Evolutionary conservation across 2,113 vertebrate genomes (phyloP).

Genomic region (Nothocercus julius): DNA sequence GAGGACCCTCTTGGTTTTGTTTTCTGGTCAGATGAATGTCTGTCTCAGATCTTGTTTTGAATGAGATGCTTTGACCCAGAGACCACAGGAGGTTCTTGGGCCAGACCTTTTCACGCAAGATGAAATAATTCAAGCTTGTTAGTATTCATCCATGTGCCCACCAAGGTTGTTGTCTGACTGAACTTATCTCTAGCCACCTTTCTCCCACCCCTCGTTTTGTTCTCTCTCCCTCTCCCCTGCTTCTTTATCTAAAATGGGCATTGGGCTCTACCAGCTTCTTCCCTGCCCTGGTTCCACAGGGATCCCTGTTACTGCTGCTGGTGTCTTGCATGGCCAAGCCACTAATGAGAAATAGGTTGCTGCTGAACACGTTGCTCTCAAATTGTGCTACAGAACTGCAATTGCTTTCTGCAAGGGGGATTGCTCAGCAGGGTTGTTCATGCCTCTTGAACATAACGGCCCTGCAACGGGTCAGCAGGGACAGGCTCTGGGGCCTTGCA

Average conservation of each 20-base stretch:
- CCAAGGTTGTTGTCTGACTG: not conserved
- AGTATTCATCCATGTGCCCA: not conserved
- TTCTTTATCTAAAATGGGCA: not conserved
- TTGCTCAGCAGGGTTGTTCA: not conserved
- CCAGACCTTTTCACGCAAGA: not conserved
- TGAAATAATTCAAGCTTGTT: not conserved
- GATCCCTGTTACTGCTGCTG: not conserved
- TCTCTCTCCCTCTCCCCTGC: not conserved
- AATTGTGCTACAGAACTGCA: not conserved
- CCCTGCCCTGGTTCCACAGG: not conserved
- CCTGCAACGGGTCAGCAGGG: not conserved
- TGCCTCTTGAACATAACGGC: not conserved
- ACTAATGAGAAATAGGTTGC: not conserved
- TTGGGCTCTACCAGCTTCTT: not conserved
- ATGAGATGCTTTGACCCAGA: not conserved
- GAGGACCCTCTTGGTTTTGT: not conserved
- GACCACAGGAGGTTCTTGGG: not conserved
- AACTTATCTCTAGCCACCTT: not conserved
- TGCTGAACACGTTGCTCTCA: not conserved
- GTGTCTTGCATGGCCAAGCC: rapidly evolving
- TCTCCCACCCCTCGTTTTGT: not conserved
- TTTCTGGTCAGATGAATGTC: not conserved
- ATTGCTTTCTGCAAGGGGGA: not conserved
- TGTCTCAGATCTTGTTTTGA: not conserved
- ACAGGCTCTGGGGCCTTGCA: not conserved